These are phyloP conservation scores for Nymphalis io DNA, from an alignment of 1,140 invertebrate species.

Conservation along the genomic window DNA sequence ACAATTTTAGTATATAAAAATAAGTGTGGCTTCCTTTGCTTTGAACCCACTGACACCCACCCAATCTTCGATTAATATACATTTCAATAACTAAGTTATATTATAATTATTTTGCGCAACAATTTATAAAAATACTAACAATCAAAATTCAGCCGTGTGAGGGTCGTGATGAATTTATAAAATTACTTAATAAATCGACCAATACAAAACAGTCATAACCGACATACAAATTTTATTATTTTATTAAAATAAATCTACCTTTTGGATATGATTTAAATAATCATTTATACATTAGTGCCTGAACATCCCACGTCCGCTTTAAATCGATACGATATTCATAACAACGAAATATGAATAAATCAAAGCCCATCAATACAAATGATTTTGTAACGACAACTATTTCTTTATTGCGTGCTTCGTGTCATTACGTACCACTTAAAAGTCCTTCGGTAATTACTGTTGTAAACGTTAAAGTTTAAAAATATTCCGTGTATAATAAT, in stretches of 20 bases:
- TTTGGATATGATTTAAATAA: not conserved
- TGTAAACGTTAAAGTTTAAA: slow-evolving; percentile 9
- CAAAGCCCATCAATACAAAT: slow-evolving; percentile 24
- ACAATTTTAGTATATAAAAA: too few species aligned
- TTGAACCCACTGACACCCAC: too few species aligned
- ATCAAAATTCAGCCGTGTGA: too few species aligned
- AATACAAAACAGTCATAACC: too few species aligned
- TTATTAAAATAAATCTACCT: not conserved
- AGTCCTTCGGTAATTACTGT: slow-evolving; percentile 2
- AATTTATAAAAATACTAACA: too few species aligned
- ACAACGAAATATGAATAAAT: slow-evolving; percentile 10
- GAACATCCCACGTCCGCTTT: not conserved
- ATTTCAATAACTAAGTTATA: too few species aligned
- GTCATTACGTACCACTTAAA: slow-evolving; percentile 26
- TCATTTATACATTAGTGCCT: not conserved
- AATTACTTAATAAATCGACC: too few species aligned
- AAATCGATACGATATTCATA: not conserved
- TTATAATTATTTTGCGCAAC: too few species aligned
- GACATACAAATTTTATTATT: too few species aligned
- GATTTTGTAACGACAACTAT: slow-evolving; percentile 34
- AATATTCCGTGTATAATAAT: not conserved
- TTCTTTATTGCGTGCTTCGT: slow-evolving; percentile 28
- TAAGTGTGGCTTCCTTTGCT: too few species aligned
- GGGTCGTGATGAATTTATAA: too few species aligned
- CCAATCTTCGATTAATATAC: too few species aligned